Evolutionary conservation across 1,140 invertebrate genomes (phyloP).

Genomic region (Pissodes strobi): DNA sequence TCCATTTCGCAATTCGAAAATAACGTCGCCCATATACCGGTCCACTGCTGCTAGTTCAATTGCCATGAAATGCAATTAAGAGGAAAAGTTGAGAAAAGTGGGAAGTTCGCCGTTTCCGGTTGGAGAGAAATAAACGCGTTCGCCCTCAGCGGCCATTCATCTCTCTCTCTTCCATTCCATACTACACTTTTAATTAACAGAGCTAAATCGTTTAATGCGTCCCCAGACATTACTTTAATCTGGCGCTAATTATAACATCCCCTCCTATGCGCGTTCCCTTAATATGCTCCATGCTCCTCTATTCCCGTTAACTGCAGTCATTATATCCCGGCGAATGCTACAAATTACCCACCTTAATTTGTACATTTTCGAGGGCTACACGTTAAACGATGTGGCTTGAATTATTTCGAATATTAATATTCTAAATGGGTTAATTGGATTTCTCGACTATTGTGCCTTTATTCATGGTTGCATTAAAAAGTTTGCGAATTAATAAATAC

Average conservation of each 20-base stretch:
- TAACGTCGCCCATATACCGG: background rate
- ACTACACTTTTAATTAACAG: conserved; percentile 59
- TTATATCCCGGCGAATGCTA: conserved; percentile 22
- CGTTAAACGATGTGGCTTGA: background rate
- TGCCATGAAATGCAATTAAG: conserved; percentile 31
- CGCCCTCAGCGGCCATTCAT: conserved; percentile 51
- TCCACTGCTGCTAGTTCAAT: conserved; percentile 1
- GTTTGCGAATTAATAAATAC: no score
- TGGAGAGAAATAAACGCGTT: conserved; percentile 33
- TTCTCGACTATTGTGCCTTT: no score
- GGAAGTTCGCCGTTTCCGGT: conserved; percentile 26
- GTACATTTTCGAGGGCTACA: background rate
- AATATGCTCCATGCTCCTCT: conserved; percentile 10
- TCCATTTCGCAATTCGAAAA: background rate
- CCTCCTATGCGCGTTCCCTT: conserved; percentile 19
- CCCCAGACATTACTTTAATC: conserved; percentile 59
- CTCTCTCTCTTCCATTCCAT: conserved; percentile 49
- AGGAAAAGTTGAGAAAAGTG: conserved; percentile 30
- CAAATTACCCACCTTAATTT: conserved; percentile 10
- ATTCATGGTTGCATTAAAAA: no score
- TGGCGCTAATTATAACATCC: conserved; percentile 57
- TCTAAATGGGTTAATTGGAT: no score
- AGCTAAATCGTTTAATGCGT: conserved; percentile 59
- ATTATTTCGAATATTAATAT: no score
- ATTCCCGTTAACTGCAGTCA: conserved; percentile 26